phyloP scores from a whole-genome alignment of 2,797 vertebrate genomes.

The Smutsia gigantea region DNA sequence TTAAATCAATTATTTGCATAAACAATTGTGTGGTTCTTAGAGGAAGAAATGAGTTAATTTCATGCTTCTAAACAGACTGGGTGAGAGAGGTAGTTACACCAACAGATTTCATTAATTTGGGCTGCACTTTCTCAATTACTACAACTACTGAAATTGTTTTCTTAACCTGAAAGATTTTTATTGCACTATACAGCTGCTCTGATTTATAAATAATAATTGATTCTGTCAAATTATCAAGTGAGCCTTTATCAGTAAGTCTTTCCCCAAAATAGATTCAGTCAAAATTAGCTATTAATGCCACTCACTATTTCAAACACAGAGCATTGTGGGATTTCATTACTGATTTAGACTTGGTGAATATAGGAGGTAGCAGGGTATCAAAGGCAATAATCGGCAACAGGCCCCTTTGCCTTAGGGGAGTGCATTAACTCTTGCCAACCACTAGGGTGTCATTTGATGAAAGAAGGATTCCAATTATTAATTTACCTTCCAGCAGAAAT shows the following conservation, averaged over 20 bases:
- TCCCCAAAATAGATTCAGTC: neutral
- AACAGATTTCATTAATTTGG: constrained; percentile 48
- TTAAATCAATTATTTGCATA: constrained; percentile 11
- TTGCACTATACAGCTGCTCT: neutral
- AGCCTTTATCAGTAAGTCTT: constrained; percentile 43
- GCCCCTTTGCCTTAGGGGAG: neutral
- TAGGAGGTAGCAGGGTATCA: neutral
- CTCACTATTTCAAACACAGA: neutral
- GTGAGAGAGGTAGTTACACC: constrained; percentile 24
- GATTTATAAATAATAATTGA: constrained; percentile 46
- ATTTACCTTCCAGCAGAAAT: constrained; percentile 27
- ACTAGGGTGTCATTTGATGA: neutral
- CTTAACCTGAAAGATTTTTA: constrained; percentile 39
- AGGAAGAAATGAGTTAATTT: constrained; percentile 47
- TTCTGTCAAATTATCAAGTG: constrained; percentile 29
- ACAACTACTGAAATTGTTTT: constrained; percentile 6
- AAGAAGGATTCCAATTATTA: constrained; percentile 11
- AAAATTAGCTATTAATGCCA: constrained; percentile 45
- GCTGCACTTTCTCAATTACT: constrained; percentile 37
- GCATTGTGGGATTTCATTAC: neutral
- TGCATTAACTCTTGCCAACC: neutral
- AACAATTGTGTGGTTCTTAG: neutral
- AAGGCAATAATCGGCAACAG: constrained; percentile 3
- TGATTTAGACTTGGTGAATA: neutral
- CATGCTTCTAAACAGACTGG: constrained; percentile 41